Percentiles rank a stretch among this genome's conserved stretches.
phyloP scores from a whole-genome alignment of 2,113 vertebrate genomes.

The Aegotheles bennettii region DNA sequence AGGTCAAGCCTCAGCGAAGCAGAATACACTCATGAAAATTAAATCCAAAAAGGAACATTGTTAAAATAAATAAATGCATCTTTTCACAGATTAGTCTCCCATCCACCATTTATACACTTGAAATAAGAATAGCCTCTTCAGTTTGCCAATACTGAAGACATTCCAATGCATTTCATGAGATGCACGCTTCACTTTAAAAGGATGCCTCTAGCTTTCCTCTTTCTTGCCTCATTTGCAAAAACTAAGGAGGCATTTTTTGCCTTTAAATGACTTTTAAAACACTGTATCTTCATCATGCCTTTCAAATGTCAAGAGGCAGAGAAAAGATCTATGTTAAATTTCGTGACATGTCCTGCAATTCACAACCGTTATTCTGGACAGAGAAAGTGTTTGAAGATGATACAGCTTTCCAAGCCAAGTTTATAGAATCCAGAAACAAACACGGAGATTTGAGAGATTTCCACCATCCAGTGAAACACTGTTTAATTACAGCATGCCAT shows the following conservation, averaged over 20 bases:
- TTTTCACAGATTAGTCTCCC: neutral
- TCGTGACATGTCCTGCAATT: neutral
- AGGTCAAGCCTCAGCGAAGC: neutral
- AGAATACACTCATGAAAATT: neutral
- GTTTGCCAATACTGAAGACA: neutral
- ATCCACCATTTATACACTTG: neutral
- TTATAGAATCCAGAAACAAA: slow-evolving; percentile 33
- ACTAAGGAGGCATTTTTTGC: neutral
- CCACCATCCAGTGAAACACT: neutral
- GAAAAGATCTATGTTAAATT: accelerated
- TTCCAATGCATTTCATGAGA: neutral
- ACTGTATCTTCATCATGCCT: neutral
- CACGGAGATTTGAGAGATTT: neutral
- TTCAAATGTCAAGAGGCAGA: neutral
- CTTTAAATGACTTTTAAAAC: neutral
- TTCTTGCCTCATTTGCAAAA: neutral
- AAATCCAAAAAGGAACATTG: neutral
- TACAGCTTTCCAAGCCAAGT: slow-evolving; percentile 20
- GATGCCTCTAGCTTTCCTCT: neutral
- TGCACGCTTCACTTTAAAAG: neutral
- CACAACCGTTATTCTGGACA: neutral
- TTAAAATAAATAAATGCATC: neutral
- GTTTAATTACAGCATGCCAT: neutral
- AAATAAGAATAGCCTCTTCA: neutral
- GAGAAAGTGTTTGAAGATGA: slow-evolving; percentile 20